Percentiles rank a stretch among this genome's conserved stretches.
Evolutionary conservation across 2,888 invertebrate genomes (phyloP).

Genomic region (Phoenoteleia sp.): DNA sequence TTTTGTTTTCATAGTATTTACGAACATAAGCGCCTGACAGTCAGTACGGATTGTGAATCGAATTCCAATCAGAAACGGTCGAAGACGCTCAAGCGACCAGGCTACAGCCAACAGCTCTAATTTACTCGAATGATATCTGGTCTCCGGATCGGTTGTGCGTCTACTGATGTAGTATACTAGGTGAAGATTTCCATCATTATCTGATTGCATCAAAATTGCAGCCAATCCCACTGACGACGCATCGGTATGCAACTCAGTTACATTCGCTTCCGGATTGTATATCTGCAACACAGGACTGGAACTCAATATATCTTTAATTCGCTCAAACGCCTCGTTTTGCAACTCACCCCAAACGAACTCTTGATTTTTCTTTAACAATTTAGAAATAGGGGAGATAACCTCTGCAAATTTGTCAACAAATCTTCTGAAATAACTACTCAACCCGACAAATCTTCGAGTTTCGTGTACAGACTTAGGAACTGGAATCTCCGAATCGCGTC

Average conservation of each 20-base stretch:
- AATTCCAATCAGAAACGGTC: slow-evolving; percentile 61
- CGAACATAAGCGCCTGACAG: slow-evolving; percentile 55
- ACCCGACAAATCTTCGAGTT: slow-evolving; percentile 8
- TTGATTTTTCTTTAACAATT: neutral
- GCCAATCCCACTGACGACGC: slow-evolving; percentile 8
- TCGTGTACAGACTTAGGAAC: slow-evolving; percentile 2
- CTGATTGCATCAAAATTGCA: slow-evolving; percentile 64
- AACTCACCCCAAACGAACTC: slow-evolving; percentile 55
- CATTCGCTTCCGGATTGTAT: slow-evolving; percentile 49
- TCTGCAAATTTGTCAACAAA: slow-evolving; percentile 40
- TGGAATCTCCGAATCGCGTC: neutral
- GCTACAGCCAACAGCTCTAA: slow-evolving; percentile 72
- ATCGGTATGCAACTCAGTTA: slow-evolving; percentile 18
- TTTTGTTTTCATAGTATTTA: slow-evolving; percentile 58
- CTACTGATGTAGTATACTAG: slow-evolving; percentile 71
- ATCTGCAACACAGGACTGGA: slow-evolving; percentile 59
- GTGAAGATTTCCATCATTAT: slow-evolving; percentile 59
- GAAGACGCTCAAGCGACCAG: slow-evolving; percentile 62
- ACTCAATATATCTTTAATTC: slow-evolving; percentile 61
- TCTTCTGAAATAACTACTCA: slow-evolving; percentile 42
- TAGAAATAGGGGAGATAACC: slow-evolving; percentile 8
- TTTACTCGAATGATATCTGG: slow-evolving; percentile 68
- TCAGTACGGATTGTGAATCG: slow-evolving; percentile 50
- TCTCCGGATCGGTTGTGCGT: slow-evolving; percentile 72
- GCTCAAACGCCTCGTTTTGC: slow-evolving; percentile 68